Evolutionary conservation across 2,113 vertebrate species (phyloP).

Genomic region (Urocitellus parryii): DNA sequence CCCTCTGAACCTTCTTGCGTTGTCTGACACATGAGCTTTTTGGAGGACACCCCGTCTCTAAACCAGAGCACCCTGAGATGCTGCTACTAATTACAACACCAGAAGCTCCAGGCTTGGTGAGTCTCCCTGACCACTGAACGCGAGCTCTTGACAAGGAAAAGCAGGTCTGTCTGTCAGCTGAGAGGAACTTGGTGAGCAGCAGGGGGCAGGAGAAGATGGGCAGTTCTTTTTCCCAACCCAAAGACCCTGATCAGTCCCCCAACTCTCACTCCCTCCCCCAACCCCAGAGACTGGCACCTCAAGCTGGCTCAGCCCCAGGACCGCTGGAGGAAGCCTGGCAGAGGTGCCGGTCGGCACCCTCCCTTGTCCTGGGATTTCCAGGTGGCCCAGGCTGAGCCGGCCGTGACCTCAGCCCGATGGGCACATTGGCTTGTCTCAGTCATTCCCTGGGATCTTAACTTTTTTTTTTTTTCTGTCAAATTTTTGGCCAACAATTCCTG

Average conservation of each 20-base stretch:
- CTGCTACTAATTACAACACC: neutral
- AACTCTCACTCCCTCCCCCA: no score
- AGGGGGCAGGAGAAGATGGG: neutral
- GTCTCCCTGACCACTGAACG: neutral
- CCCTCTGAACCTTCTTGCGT: no score
- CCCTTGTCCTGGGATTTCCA: neutral
- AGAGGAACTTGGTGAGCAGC: neutral
- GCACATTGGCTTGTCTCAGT: neutral
- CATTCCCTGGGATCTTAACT: neutral
- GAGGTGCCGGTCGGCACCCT: fast-evolving
- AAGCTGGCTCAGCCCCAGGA: no score
- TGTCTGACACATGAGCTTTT: no score
- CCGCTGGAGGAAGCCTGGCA: neutral
- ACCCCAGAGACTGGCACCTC: no score
- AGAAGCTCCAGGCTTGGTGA: neutral
- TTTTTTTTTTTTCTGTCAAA: neutral
- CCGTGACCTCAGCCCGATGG: no score
- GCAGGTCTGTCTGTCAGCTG: neutral
- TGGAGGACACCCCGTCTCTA: no score
- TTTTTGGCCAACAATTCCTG: neutral
- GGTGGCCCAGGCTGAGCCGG: neutral
- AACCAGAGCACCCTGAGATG: neutral
- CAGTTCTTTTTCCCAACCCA: neutral
- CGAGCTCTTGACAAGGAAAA: neutral
- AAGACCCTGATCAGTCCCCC: fast-evolving